A percentile compares a stretch with the other conserved stretches of the same genome.
Conservation (phyloP, 2,797 vertebrate species). For the Tokudaia tokunoshimensis region DNA sequence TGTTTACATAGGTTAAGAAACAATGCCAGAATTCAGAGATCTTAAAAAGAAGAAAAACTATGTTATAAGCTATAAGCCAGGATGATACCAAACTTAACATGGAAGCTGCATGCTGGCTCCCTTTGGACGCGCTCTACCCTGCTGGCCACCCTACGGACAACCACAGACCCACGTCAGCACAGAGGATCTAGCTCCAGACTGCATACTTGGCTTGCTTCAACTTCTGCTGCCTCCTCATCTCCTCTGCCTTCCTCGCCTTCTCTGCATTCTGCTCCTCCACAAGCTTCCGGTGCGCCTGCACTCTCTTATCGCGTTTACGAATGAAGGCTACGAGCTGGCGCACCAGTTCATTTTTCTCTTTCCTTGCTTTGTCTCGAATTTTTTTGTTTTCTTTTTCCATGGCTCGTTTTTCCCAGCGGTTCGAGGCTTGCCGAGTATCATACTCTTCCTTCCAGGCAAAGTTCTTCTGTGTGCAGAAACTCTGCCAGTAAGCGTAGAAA, state of each 20-base stretch:
- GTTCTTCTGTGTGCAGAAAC: conserved; percentile 96
- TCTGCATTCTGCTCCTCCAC: conserved; percentile 97
- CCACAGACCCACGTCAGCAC: not conserved
- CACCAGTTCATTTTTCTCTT: conserved; percentile 95
- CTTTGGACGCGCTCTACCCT: not conserved
- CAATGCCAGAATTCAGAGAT: not conserved
- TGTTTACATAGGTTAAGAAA: not conserved
- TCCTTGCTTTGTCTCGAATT: conserved; percentile 94
- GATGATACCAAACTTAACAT: accelerated
- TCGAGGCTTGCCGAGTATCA: conserved; percentile 96
- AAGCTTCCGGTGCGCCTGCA: conserved; percentile 95
- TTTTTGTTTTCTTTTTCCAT: conserved; percentile 99
- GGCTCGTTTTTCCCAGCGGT: conserved; percentile 98
- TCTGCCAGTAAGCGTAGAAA: conserved; percentile 99
- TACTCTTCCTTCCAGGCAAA: conserved; percentile 99
- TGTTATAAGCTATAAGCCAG: not conserved
- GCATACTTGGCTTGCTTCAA: conserved; percentile 95
- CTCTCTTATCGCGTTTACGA: conserved; percentile 96
- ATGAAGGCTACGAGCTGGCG: conserved; percentile 96
- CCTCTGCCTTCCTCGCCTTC: conserved; percentile 94
- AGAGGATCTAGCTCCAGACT: not conserved
- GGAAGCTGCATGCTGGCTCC: accelerated
- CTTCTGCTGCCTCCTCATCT: conserved; percentile 94
- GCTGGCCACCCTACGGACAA: not conserved
- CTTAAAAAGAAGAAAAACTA: not conserved